Evolutionary conservation across 2,888 invertebrate species (phyloP), one percentile per base, ranked within the genome.

Genomic region (Thecocarcelia acutangulata): DNA sequence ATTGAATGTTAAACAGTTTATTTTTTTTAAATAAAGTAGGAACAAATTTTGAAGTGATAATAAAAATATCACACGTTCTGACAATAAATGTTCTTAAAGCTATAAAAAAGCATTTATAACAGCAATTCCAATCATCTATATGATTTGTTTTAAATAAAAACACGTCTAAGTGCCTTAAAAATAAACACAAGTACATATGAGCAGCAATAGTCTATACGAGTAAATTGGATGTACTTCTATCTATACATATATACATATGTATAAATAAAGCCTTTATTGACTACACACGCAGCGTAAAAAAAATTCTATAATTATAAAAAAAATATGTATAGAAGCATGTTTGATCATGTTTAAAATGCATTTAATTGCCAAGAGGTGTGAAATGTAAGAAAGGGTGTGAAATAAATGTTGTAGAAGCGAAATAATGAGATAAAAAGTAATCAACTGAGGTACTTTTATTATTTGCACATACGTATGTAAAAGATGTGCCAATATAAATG

Each of bases 41-140:
- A 42, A 42, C 19, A 13, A 37, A 13, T 21, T 17, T 50, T 52
- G 1, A 19, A 33, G 52, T 44, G 61, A 19, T 58, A 75, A 66
- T 66, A 42, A 63, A 66, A 63, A 74, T 70, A 69, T 77, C 63
- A 82, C 81, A 78, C 81, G 78, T 78, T 78, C 37, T 19, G 15
- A 44, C 58, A 56, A 74, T 82, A 82, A 82, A 82, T 82, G 81
- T 74, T 78, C 37, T 52, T 40, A 17, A 70, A 58, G 54, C 75
- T 48, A 80, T 76, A 72, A 80, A 74, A 13, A 19, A 76, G 44
- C 28, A 54, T 68, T 72, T 72, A 15, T 66, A 64, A 28, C 48
- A 70, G 42, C 42, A 56, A 50, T 50, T 78, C 52, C 78, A 64
- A 59, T 72, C 78, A 72, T 78, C 78, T 44, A 44, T 52, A 40